Base-by-base conservation (phyloP, 2,113 vertebrate genomes). In the Paramisgurnus dabryanus region DNA sequence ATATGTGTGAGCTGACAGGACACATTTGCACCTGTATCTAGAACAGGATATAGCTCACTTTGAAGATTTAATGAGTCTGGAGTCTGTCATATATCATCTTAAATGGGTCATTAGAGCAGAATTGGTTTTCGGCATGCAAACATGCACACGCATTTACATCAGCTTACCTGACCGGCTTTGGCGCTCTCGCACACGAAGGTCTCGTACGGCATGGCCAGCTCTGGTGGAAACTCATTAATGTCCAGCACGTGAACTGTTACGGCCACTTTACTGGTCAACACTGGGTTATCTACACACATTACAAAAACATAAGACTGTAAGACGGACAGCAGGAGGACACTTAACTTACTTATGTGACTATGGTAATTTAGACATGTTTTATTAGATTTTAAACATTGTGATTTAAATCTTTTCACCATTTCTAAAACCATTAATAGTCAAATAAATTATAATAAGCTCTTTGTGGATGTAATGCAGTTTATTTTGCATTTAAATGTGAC, bases 151-250 rank as follows among this genome's bases (percentile, higher is more conserved):
- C 10, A 41, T 53, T 18, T 69, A 15, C 13, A 11, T 18, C 18
- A 17, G 79, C 84, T 49, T 94, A 99, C 97, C 96, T 99, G 96
- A 90, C 96, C 96, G 67, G 88, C 79, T 90, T 96, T 97, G 85
- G 96, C 92, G 76, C 95, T 97, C 87, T 99, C 97, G 92, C 98
- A 99, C 45, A 98, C 96, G 74, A 95, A 94, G 82, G 95, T 96
- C 87, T 99, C 96, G 79, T 96, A 95, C 0, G 96, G 96, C 58
- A 94, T 93, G 81, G 94, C 93, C 55, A 99, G 94, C 86, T 99
- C 96, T 67, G 97, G 98, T 41, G 96, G 95, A 90, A 98, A 99
- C 91, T 99, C 98, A 65, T 99, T 99, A 87, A 99, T 95, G 91
- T 99, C 97, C 89, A 98, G 57, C 49, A 99, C 93, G 76, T 98